A percentile compares a stretch with the other conserved stretches of the same genome.
phyloP scores from a whole-genome alignment of 2,113 vertebrate genomes.

The Turnix velox region DNA sequence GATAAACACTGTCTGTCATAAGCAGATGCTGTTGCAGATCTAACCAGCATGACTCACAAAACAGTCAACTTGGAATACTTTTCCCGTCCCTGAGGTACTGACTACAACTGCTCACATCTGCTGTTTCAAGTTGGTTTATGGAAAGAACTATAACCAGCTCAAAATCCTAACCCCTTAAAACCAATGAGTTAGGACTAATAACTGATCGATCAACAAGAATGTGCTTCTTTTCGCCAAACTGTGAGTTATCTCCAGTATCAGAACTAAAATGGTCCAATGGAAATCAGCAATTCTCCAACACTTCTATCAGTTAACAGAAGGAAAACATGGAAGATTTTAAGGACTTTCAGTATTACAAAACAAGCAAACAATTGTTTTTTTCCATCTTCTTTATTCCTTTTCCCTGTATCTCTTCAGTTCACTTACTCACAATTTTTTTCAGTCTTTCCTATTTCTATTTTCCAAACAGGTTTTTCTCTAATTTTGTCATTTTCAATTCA shows the following conservation, averaged over 20 bases:
- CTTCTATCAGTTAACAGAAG: not conserved
- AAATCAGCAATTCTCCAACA: not conserved
- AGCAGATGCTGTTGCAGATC: not conserved
- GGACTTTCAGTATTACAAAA: not conserved
- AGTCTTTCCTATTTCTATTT: not conserved
- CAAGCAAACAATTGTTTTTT: not conserved
- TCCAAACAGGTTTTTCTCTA: not conserved
- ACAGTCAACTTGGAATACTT: not conserved
- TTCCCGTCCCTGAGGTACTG: not conserved
- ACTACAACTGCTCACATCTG: rapidly evolving
- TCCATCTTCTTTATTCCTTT: not conserved
- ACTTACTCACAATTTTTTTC: not conserved
- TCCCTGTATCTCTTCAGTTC: not conserved
- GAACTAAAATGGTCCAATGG: not conserved
- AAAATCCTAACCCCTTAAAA: not conserved
- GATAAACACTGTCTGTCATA: not conserved
- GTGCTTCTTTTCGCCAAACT: not conserved
- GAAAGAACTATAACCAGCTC: not conserved
- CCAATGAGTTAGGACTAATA: not conserved
- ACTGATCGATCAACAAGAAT: not conserved
- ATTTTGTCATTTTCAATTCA: constrained; percentile 30
- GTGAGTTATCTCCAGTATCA: not conserved
- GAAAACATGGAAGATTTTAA: not conserved
- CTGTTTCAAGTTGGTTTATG: not conserved
- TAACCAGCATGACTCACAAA: not conserved